Evolutionary conservation across 2,888 invertebrate species (phyloP).

Genomic region (Brachyptera risi): DNA sequence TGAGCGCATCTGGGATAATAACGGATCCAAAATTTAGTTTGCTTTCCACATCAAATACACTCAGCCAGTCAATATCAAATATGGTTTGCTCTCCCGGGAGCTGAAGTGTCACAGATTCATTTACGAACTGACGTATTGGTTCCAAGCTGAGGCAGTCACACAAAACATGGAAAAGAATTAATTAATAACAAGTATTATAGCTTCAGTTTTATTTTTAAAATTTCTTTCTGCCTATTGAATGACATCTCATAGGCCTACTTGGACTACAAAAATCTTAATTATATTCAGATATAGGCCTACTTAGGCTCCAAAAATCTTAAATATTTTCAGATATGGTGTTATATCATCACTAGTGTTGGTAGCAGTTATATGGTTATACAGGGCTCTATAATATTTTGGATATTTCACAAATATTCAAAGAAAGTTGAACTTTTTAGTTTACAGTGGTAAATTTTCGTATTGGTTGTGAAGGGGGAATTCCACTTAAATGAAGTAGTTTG

Average conservation of each 20-base stretch:
- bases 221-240: too few relatives aligned
- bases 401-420: too few relatives aligned
- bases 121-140: constrained; percentile 65
- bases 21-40: constrained; percentile 68
- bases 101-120: constrained; percentile 67
- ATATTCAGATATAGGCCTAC: neutral
- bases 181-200: too few relatives aligned
- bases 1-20: constrained; percentile 72
- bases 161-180: too few relatives aligned
- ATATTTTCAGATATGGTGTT: neutral
- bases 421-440: too few relatives aligned
- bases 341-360: neutral
- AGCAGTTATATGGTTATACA: neutral
- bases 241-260: neutral
- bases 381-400: too few relatives aligned
- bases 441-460: too few relatives aligned
- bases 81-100: constrained; percentile 79
- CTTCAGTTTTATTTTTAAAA: too few relatives aligned
- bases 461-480: too few relatives aligned
- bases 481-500: too few relatives aligned
- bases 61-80: constrained; percentile 79
- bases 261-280: neutral
- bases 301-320: neutral
- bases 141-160: constrained; percentile 60
- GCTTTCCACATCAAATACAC: constrained; percentile 67